A percentile compares a stretch with the other conserved stretches of the same genome.
Conservation (phyloP, 2,113 vertebrate genomes). For the Equus przewalskii region DNA sequence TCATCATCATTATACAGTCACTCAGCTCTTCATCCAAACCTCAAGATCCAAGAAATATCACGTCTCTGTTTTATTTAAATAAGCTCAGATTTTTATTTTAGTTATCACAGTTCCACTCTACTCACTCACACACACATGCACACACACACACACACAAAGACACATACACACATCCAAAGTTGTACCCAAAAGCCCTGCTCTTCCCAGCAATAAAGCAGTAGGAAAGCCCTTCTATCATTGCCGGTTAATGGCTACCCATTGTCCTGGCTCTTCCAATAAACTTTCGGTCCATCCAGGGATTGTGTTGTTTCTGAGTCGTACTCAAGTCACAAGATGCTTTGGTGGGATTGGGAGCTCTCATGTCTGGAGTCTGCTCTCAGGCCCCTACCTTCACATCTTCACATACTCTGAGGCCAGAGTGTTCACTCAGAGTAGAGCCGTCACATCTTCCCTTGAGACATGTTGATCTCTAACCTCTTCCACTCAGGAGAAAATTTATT, state of each 20-base stretch:
- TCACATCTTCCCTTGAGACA: background rate
- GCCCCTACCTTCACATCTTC: accelerated
- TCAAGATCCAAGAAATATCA: background rate
- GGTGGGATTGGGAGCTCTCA: background rate
- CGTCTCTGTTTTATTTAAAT: background rate
- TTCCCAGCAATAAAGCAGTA: background rate
- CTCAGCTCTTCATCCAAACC: background rate
- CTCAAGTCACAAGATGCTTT: background rate
- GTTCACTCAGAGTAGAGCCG: background rate
- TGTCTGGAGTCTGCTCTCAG: background rate
- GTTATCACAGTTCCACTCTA: background rate
- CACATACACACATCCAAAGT: background rate
- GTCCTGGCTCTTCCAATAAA: background rate
- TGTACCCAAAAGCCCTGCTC: background rate
- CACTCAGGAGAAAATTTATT: background rate
- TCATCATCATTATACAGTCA: background rate
- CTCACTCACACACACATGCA: background rate
- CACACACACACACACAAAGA: background rate
- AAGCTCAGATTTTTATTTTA: background rate
- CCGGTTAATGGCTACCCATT: background rate
- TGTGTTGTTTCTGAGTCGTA: background rate
- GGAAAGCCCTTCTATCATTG: background rate
- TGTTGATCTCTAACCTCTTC: background rate
- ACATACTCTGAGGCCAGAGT: background rate
- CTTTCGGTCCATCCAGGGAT: background rate